Base-by-base conservation (phyloP, 2,888 invertebrate species). In the Rhingia campestris region DNA sequence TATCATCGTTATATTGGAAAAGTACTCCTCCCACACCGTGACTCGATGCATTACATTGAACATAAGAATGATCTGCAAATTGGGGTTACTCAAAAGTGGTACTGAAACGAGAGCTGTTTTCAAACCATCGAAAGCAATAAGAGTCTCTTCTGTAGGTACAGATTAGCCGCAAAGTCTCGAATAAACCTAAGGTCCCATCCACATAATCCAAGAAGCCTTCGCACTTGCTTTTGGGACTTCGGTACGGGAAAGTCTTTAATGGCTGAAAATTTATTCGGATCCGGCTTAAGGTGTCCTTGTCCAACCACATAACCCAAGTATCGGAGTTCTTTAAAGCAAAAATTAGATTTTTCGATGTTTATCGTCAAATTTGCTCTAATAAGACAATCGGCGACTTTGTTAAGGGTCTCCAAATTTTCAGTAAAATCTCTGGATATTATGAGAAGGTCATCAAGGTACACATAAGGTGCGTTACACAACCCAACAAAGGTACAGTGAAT, bases 401-500 rank as follows among this genome's bases (percentile, higher is more conserved):
- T 30, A n/a, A 67, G 35, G 6, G 54, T 22, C 6, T 32, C 5
- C 3, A 66, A 1, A 53, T 66, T 53, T 4, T 53, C 66, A 4
- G 4, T 53, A 43, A 67, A 67, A 4, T 39, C 33, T 5, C 30
- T 10, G 7, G 54, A 67, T 0, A 67, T 32, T 7, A 67, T 10
- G 0, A 67, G 33, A 9, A 67, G 12, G 12, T 67, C 67, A 6
- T 67, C 54, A 3, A 67, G 4, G 32, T 66, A 66, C 0, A 66
- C 45, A 61, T 12, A 45, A 4, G 43, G 43, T 9, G 33, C 33
- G 10, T 56, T 56, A 39, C 37, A 75, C 3, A 75, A 30, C 6
- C 74, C 81, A 63, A n/a, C n/a, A 75, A 75, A 5, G 77, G 63
- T 0, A 73, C 77, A 0, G 73, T 69, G 41, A 74, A 74, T 2